Evolutionary conservation across 2,113 vertebrate genomes (phyloP).

Genomic region (Hydrolagus affinis): DNA sequence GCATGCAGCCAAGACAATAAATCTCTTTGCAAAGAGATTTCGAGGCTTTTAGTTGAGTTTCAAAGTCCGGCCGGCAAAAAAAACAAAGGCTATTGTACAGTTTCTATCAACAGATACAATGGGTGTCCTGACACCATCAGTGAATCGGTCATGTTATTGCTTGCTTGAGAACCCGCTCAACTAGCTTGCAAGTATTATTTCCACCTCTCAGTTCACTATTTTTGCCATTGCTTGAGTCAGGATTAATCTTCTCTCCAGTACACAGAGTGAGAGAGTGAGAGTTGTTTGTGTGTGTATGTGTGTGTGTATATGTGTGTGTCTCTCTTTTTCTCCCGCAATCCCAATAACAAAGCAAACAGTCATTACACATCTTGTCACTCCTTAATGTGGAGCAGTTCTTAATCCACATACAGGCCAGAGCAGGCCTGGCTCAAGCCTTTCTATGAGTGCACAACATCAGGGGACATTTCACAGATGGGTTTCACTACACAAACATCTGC

Average conservation of each 20-base stretch:
- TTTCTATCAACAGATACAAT: neutral
- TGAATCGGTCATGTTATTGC: neutral
- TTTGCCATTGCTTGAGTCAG: neutral
- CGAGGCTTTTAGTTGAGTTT: neutral
- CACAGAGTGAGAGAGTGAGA: neutral
- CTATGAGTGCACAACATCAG: neutral
- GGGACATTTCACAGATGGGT: neutral
- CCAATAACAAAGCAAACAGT: neutral
- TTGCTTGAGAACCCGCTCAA: neutral
- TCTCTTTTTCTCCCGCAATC: neutral
- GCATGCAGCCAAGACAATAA: too few relatives aligned
- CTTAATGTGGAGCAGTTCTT: conserved; percentile 6
- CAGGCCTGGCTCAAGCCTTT: neutral
- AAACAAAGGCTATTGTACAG: too few relatives aligned
- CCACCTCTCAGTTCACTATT: neutral
- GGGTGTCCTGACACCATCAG: neutral
- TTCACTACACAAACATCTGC: too few relatives aligned
- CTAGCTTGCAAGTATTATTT: neutral
- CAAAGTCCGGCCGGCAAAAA: neutral
- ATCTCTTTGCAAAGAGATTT: neutral
- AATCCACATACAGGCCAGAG: neutral
- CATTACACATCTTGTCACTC: neutral
- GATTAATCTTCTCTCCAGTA: neutral
- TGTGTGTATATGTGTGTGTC: too few relatives aligned
- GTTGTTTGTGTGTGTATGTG: too few relatives aligned